Evolutionary conservation across 2,113 vertebrate genomes (phyloP).

Genomic region (Dasyornis broadbenti): DNA sequence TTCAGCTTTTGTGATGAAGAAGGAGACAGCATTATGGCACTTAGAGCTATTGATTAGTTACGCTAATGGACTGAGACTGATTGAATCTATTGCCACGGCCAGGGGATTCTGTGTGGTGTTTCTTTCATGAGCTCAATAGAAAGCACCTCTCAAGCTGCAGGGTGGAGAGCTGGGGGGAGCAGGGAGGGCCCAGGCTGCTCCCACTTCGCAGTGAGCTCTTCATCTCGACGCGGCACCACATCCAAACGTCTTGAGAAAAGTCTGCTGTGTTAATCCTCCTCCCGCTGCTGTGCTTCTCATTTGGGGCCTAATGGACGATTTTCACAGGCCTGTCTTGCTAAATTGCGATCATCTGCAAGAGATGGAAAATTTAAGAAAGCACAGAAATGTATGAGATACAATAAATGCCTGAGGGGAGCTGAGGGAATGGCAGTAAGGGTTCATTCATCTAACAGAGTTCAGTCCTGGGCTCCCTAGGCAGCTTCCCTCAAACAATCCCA

Average conservation of each 20-base stretch:
- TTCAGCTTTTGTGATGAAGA: conserved; percentile 1
- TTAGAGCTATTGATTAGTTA: conserved; percentile 59
- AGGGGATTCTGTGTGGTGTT: background rate
- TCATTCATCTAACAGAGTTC: background rate
- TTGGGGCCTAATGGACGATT: background rate
- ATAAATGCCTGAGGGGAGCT: background rate
- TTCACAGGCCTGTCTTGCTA: background rate
- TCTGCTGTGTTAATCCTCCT: background rate
- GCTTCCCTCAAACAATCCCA: background rate
- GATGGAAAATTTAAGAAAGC: background rate
- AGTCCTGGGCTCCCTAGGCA: background rate
- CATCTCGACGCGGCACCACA: fast-evolving
- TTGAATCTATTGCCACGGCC: background rate
- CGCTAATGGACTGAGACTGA: conserved; percentile 59
- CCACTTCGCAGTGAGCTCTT: background rate
- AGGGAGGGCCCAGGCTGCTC: background rate
- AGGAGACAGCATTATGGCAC: conserved; percentile 8
- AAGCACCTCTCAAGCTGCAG: background rate
- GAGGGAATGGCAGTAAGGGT: background rate
- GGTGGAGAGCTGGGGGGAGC: background rate
- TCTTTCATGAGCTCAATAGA: background rate
- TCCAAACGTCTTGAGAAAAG: background rate
- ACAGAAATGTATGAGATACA: background rate
- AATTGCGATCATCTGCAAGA: background rate
- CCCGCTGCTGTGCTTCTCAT: background rate